Evolutionary conservation across 2,888 invertebrate species (phyloP).

Genomic region (Dynastes hyllus): DNA sequence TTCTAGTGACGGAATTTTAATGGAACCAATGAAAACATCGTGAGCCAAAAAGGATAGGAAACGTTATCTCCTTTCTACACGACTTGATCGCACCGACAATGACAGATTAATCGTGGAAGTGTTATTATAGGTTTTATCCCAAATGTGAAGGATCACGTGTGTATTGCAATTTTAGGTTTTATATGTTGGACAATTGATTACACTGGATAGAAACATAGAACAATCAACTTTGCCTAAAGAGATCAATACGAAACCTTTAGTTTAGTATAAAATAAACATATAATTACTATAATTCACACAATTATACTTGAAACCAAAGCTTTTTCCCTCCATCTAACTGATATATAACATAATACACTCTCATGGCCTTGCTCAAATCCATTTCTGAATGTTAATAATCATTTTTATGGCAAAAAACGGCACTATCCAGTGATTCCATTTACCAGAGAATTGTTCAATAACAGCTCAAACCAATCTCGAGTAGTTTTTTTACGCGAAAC

Average conservation of each 20-base stretch:
- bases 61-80: neutral
- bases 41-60: constrained; percentile 9
- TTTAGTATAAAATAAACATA: no score
- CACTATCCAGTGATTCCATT: constrained; percentile 6
- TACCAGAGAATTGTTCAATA: neutral
- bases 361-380: neutral
- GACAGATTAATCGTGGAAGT: constrained; percentile 32
- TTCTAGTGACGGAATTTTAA: constrained; percentile 31
- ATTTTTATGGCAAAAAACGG: neutral
- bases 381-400: neutral
- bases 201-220: constrained; percentile 7
- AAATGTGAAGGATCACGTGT: constrained; percentile 40
- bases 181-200: constrained; percentile 26
- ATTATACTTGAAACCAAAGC: no score
- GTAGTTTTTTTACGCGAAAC: constrained; percentile 10
- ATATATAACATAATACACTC: neutral
- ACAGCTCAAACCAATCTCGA: constrained; percentile 21
- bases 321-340: no score
- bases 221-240: neutral
- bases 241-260: neutral
- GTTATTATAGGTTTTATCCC: constrained; percentile 27
- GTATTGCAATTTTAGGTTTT: constrained; percentile 22
- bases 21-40: constrained; percentile 20
- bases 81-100: constrained; percentile 19
- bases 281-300: no score